Evolutionary conservation across 2,797 vertebrate species (phyloP), one percentile per base, ranked within the genome.

Genomic region (Sebastes jordani): DNA sequence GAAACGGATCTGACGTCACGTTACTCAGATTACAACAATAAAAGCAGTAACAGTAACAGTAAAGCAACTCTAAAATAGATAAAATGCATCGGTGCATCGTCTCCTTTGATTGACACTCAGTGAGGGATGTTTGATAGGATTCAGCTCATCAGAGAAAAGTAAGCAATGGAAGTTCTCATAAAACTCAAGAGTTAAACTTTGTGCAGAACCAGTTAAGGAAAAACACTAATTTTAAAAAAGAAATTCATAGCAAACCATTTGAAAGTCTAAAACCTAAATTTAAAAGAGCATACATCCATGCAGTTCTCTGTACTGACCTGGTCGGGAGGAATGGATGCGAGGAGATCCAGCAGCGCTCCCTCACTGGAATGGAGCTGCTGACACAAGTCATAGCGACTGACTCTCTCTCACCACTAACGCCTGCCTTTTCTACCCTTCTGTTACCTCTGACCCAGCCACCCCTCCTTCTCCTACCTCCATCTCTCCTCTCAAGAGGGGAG

Each of bases 251-350:
- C 4, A 10, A 30, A 6, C n/a, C 0, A 1, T 20, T 54, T 23
- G 6, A 30, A 18, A 6, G 4, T 52, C 13, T 58, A 20, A 23
- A 68, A 66, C 1, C 9, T 6, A 14, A 8, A 49, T 60, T 14
- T 2, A 29, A 32, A 30, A 54, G 16, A 71, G 9, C 2, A 9
- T 4, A 20, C 1, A 1, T 78, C 64, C 29, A 3, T 16, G 29
- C 4, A 6, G 4, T 25, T 59, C 11, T 34, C 7, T 23, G 58
- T 72, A 86, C 90, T 90, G 72, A 91, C 93, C 92, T 93, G 89
- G 13, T 25, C 0, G 27, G 38, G 73, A 70, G 7, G 42, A 54
- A 32, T 10, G 55, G 81, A 72, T 3, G 32, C 18, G 80, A 66
- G 46, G 66, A 79, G 69, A 78, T 83, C 84, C 87, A 86, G 13